Conservation (phyloP, 2,797 vertebrate genomes). For the Molossus alvarezi region DNA sequence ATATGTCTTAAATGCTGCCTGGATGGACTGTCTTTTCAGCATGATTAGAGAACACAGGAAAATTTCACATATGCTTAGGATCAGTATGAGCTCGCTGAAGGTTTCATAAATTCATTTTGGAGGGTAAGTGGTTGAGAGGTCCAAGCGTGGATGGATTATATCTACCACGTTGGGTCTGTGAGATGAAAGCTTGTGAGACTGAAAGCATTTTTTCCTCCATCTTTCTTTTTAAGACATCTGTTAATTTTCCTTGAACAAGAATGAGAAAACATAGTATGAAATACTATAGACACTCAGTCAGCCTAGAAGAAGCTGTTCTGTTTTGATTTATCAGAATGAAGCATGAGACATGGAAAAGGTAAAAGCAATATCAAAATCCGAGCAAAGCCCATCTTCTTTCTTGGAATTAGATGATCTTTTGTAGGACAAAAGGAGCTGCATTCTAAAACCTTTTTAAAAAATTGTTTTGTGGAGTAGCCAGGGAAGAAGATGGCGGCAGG, state of each 20-base stretch:
- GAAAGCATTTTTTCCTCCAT: background rate
- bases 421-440: slow-evolving; percentile 75
- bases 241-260: slow-evolving; percentile 72
- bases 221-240: slow-evolving; percentile 34
- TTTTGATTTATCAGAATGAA: slow-evolving; percentile 72
- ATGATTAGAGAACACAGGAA: slow-evolving; percentile 74
- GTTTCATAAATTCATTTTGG: slow-evolving; percentile 27
- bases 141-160: background rate
- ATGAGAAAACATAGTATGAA: slow-evolving; percentile 55
- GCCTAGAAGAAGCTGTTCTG: slow-evolving; percentile 70
- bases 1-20: slow-evolving; percentile 78
- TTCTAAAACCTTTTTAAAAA: slow-evolving; percentile 89
- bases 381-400: slow-evolving; percentile 70
- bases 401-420: slow-evolving; percentile 84
- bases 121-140: slow-evolving; percentile 1
- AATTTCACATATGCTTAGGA: slow-evolving; percentile 66
- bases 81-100: slow-evolving; percentile 55
- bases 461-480: background rate
- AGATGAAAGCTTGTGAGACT: background rate
- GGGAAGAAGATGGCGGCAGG: no score
- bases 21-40: slow-evolving; percentile 66
- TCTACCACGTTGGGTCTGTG: background rate
- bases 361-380: slow-evolving; percentile 62
- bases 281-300: slow-evolving; percentile 14
- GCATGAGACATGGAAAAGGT: background rate